Evolutionary conservation across 30 jellyfish, hydroid and myxozoan genomes (phyloP).

Genomic region (Mastigias papua): DNA sequence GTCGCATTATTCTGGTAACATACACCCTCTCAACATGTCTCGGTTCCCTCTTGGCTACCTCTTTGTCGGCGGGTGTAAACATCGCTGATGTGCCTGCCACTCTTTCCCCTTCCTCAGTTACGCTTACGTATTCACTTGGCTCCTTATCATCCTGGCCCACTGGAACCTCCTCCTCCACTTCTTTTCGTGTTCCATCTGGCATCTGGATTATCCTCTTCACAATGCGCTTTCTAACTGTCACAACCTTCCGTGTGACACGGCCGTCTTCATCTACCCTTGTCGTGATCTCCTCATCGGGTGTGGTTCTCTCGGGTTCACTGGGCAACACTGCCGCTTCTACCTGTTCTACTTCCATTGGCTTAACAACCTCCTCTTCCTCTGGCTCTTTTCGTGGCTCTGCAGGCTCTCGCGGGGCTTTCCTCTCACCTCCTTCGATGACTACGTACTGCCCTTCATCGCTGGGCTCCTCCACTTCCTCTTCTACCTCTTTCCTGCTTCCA

Average conservation of each 20-base stretch:
- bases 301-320: conserved; percentile 45
- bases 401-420: not conserved
- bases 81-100: conserved; percentile 69
- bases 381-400: conserved; percentile 36
- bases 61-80: conserved; percentile 13
- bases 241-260: conserved; percentile 55
- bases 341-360: conserved; percentile 59
- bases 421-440: not conserved
- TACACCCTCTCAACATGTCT: conserved; percentile 79
- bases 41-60: conserved; percentile 48
- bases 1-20: conserved; percentile 72
- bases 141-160: conserved; percentile 18
- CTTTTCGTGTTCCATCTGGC: conserved; percentile 86
- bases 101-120: not conserved
- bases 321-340: conserved; percentile 36
- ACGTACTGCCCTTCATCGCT: conserved; percentile 33
- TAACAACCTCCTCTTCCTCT: conserved; percentile 22
- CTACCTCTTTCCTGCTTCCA: conserved; percentile 78
- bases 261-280: conserved; percentile 18
- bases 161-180: conserved; percentile 85
- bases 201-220: conserved; percentile 64
- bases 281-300: conserved; percentile 63
- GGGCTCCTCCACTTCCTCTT: conserved; percentile 66
- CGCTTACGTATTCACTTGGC: not conserved
- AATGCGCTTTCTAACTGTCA: conserved; percentile 63